Percentiles rank a stretch among this genome's conserved stretches.
Evolutionary conservation across 2,113 vertebrate species (phyloP).

Genomic region (Heterocephalus glaber): DNA sequence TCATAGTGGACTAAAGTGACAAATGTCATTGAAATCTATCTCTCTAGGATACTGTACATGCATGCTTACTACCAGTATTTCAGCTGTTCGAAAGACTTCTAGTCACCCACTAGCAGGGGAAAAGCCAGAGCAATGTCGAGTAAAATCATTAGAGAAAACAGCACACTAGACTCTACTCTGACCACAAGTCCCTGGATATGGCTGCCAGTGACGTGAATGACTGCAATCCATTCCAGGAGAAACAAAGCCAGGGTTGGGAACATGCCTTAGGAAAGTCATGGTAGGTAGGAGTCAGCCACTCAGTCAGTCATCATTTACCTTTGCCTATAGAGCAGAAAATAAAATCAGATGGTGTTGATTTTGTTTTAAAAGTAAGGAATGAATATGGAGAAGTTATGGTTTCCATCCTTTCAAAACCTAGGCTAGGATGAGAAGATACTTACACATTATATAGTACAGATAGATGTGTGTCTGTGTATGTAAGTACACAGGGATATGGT

Average conservation of each 20-base stretch:
- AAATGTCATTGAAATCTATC: neutral
- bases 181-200: slow-evolving; percentile 71
- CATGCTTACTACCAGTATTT: neutral
- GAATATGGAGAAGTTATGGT: neutral
- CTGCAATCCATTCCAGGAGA: slow-evolving; percentile 46
- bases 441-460: neutral
- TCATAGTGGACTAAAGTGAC: neutral
- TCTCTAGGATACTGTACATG: neutral
- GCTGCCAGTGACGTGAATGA: slow-evolving; percentile 55
- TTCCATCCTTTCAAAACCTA: neutral
- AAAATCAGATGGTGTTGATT: neutral
- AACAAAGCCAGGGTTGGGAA: neutral
- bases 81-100: slow-evolving; percentile 54
- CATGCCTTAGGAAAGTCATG: neutral
- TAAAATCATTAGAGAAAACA: slow-evolving; percentile 41
- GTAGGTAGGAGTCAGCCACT: neutral
- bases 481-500: neutral
- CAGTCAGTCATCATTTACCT: neutral
- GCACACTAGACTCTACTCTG: slow-evolving; percentile 30
- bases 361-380: neutral
- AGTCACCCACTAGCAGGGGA: slow-evolving; percentile 22
- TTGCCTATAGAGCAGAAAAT: neutral
- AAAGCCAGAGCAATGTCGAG: slow-evolving; percentile 14
- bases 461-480: neutral
- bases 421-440: neutral